These are phyloP conservation scores for Tinamus major DNA, from an alignment of 2,797 vertebrate species.

Conservation along the genomic window DNA sequence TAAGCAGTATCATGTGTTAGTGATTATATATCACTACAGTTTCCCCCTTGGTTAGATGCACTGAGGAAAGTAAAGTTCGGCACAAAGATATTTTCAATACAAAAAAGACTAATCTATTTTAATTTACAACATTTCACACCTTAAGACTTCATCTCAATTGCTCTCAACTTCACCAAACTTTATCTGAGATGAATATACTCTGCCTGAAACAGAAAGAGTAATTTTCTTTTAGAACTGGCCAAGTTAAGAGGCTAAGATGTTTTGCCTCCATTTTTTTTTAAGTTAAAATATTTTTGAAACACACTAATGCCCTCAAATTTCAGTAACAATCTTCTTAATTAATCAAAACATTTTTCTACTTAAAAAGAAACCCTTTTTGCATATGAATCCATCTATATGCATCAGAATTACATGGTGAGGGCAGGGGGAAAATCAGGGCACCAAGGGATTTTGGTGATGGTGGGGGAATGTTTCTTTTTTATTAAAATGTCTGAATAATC, in stretches of 20 bases:
- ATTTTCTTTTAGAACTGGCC: background rate
- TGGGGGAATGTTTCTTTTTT: no score
- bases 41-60: background rate
- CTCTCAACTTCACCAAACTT: background rate
- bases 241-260: no score
- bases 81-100: background rate
- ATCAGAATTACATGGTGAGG: background rate
- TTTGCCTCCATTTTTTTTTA: background rate
- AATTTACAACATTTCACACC: background rate
- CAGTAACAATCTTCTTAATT: background rate
- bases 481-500: background rate
- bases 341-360: background rate
- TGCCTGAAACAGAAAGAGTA: background rate
- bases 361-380: background rate
- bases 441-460: background rate
- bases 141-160: background rate
- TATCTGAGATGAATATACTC: background rate
- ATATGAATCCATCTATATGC: fast-evolving
- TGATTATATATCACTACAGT: background rate
- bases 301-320: background rate
- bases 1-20: background rate
- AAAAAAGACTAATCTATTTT: background rate
- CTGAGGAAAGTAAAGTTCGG: background rate
- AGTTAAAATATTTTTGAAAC: background rate
- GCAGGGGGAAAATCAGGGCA: background rate